Percentiles rank a stretch among this genome's conserved stretches.
phyloP scores from a whole-genome alignment of 64 coral and sea anemone genomes.

The Dendronephthya gigantea region DNA sequence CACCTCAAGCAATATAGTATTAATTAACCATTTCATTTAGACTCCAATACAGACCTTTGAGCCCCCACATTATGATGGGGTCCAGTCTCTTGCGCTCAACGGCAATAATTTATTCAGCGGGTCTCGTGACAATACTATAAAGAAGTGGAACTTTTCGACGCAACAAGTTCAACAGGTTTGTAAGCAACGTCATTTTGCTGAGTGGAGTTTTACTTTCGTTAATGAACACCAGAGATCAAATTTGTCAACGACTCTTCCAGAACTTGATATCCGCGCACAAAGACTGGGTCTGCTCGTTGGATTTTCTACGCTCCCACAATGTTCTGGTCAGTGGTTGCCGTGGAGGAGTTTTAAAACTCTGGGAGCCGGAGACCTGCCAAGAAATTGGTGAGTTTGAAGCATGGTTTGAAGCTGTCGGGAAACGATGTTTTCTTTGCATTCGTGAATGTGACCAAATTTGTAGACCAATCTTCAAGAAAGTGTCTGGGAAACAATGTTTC shows the following conservation, averaged over 20 bases:
- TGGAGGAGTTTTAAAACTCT: conserved; percentile 73
- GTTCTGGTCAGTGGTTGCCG: conserved; percentile 91
- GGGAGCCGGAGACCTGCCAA: conserved; percentile 61
- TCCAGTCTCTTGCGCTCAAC: conserved; percentile 75
- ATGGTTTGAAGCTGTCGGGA: neutral
- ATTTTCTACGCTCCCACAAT: conserved; percentile 55
- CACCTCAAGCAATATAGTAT: neutral
- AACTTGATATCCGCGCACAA: conserved; percentile 83
- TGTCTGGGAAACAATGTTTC: too few species aligned
- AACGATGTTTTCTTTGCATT: too few species aligned
- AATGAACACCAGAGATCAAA: neutral
- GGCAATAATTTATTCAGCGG: conserved; percentile 85
- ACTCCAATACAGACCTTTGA: conserved; percentile 66
- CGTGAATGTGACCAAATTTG: too few species aligned
- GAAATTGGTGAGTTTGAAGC: conserved; percentile 67
- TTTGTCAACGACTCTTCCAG: conserved; percentile 13
- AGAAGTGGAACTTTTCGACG: conserved; percentile 82
- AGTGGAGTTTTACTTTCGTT: too few species aligned
- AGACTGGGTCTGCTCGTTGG: conserved; percentile 92
- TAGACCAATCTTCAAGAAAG: too few species aligned
- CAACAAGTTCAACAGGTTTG: conserved; percentile 75
- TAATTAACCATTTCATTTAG: conserved; percentile 24
- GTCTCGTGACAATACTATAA: conserved; percentile 92
- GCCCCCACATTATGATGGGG: conserved; percentile 98
- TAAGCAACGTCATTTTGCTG: too few species aligned